These are phyloP conservation scores for Tanypteryx hageni DNA, from an alignment of 2,888 invertebrate species.

Conservation along the genomic window DNA sequence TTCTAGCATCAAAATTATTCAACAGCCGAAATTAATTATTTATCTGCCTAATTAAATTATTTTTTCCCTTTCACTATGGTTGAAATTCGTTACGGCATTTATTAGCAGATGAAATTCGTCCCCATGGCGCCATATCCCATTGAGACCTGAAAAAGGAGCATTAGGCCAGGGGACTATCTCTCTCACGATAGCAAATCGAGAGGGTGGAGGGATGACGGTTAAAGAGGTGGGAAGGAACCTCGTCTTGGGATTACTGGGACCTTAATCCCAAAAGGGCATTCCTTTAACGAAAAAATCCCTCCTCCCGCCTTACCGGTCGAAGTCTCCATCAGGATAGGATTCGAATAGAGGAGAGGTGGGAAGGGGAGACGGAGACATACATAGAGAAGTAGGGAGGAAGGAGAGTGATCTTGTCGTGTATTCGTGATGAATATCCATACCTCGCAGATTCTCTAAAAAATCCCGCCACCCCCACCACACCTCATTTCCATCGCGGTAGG, in stretches of 20 bases:
- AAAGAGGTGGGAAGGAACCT: conserved; percentile 25
- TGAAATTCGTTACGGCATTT: neutral
- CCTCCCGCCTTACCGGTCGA: neutral
- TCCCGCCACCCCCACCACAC: neutral
- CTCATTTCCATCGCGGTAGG: conserved; percentile 13
- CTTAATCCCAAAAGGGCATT: conserved; percentile 32
- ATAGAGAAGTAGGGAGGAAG: neutral
- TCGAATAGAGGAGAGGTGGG: neutral
- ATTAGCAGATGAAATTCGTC: neutral
- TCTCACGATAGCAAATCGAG: neutral
- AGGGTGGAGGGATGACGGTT: neutral
- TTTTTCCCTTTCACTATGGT: neutral
- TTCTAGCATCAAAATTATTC: too few species aligned
- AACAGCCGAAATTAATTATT: neutral
- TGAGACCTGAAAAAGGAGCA: neutral
- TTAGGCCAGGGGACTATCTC: neutral
- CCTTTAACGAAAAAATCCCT: neutral
- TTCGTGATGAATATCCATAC: conserved; percentile 35
- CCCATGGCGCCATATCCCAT: conserved; percentile 10
- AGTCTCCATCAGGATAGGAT: neutral
- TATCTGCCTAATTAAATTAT: neutral
- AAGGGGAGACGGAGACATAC: neutral
- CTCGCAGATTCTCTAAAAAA: neutral
- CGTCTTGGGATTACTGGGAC: conserved; percentile 17
- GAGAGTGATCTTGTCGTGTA: neutral